phyloP scores from a whole-genome alignment of 2,113 vertebrate species.

The Pseudorasbora parva region DNA sequence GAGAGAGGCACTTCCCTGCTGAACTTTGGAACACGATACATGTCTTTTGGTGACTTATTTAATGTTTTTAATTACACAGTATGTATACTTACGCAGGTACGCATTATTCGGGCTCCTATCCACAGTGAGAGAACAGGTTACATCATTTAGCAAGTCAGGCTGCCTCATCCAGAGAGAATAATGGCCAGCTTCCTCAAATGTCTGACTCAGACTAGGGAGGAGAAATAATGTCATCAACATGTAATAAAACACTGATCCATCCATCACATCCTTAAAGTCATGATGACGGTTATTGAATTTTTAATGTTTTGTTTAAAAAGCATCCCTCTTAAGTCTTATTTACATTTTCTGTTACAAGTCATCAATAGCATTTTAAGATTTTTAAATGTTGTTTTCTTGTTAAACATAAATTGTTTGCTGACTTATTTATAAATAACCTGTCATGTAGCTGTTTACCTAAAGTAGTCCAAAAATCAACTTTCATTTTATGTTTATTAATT shows the following conservation, averaged over 20 bases:
- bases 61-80: not conserved
- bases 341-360: not conserved
- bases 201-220: conserved; percentile 71
- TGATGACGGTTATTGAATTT: not conserved
- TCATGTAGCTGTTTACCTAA: not conserved
- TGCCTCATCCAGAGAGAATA: conserved; percentile 72
- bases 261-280: not conserved
- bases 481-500: not conserved
- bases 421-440: not conserved
- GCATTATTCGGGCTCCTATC: conserved; percentile 65
- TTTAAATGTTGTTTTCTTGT: conserved; percentile 6
- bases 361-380: not conserved
- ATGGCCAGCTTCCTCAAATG: conserved; percentile 74
- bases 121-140: conserved; percentile 63
- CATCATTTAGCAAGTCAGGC: conserved; percentile 33
- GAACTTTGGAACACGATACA: conserved; percentile 58
- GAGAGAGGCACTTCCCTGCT: conserved; percentile 60
- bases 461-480: conserved; percentile 6
- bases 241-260: conserved; percentile 34
- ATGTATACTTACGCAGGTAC: conserved; percentile 71
- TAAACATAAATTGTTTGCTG: not conserved
- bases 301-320: conserved; percentile 6
- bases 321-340: not conserved
- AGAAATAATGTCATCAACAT: conserved; percentile 51
- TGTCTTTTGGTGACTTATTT: conserved; percentile 66